Evolutionary conservation across 2,113 vertebrate species (phyloP).

Genomic region (Athene cunicularia): DNA sequence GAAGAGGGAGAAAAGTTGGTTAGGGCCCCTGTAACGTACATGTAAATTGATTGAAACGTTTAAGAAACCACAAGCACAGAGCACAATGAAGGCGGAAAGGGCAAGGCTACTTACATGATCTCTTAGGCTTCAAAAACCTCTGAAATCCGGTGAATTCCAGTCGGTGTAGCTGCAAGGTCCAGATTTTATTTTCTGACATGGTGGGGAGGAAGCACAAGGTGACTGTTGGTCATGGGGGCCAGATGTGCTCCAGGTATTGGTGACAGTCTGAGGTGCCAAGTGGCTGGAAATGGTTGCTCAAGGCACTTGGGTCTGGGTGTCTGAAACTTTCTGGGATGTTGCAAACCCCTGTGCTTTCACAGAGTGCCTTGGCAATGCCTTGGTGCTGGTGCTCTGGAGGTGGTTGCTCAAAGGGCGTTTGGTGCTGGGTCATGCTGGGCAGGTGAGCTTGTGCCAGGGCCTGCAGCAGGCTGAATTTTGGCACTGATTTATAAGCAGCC

Average conservation of each 20-base stretch:
- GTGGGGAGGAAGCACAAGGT: neutral
- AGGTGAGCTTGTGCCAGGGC: neutral
- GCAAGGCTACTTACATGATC: neutral
- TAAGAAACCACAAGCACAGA: neutral
- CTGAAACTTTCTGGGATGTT: neutral
- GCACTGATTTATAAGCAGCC: neutral
- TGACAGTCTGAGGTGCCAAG: neutral
- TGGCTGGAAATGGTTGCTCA: neutral
- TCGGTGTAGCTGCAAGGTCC: neutral
- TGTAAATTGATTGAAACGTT: neutral
- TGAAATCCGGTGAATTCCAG: neutral
- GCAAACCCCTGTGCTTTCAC: neutral
- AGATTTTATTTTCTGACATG: neutral
- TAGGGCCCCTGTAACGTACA: neutral
- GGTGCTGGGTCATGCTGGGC: neutral
- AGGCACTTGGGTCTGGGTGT: neutral
- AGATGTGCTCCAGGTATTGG: neutral
- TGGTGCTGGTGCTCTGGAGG: neutral
- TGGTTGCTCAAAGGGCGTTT: neutral
- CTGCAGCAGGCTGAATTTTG: neutral
- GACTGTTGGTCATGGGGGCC: accelerated
- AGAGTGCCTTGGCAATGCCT: neutral
- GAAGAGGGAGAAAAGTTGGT: neutral
- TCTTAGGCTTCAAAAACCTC: neutral
- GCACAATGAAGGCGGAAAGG: neutral